Evolutionary conservation across 92 coral and sea anemone genomes (phyloP), one percentile per base, ranked within the genome.

Genomic region (Plumapathes pennacea): DNA sequence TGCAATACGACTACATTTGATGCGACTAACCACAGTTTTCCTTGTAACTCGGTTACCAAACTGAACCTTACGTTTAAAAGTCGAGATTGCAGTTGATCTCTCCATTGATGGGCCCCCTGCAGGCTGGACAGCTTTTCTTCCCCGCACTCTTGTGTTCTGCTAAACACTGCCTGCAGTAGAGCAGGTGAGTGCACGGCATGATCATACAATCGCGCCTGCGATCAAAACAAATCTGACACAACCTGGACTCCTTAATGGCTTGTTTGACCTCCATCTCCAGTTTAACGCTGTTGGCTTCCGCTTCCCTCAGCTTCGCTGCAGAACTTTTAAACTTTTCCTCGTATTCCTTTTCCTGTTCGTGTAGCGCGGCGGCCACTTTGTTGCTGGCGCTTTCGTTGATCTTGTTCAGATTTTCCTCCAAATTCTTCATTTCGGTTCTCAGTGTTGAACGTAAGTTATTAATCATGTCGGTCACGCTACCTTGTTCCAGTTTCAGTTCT

Each of bases 221-320:
- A 10, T 64, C 78, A 44, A 76, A 82, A 57, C 89, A 82, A 31
- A 82, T 82, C 56, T 76, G 84, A 30, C 89, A 82, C 51, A 76
- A 14, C 59, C 54, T 15, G 43, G 68, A 1, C 47, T 61, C 68
- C 21, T 61, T 55, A 31, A 61, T 29, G 38, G 44, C 54, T 44
- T 31, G 44, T 46, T 28, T 17, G 26, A 61, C 6, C 12, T 45
- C 10, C 0, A 13, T 21, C 12, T 30, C 31, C 31, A 23, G 23
- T 2, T 61, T 49, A 22, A 45, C 19, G 17, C 32, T 57, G 9
- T 34, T n/a, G 8, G 8, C 40, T 55, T 37, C 39, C 32, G 12
- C 0, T 37, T 14, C 50, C 29, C 48, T 64, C 34, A 64, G 8
- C 25, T 38, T 53, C 19, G 29, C 24, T 0, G 40, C 54, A 21